Conservation (phyloP, 2,113 vertebrate genomes). For the Istiophorus platypterus region DNA sequence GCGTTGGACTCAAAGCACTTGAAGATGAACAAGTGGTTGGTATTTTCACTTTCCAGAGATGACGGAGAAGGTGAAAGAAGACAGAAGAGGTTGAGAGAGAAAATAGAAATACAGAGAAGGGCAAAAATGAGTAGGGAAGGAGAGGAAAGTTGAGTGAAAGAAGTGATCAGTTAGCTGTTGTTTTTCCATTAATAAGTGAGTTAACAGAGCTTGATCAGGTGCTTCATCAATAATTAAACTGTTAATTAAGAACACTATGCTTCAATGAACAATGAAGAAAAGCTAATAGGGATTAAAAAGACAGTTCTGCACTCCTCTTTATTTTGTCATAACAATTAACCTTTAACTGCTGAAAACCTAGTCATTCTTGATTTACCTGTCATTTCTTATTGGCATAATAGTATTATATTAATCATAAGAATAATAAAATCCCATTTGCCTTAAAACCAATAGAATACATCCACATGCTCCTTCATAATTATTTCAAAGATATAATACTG, state of each 20-base stretch:
- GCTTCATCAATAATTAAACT: constrained; percentile 71
- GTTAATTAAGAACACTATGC: constrained; percentile 74
- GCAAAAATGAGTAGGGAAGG: background rate
- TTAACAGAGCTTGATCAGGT: constrained; percentile 59
- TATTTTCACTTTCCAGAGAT: constrained; percentile 1
- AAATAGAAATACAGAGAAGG: background rate
- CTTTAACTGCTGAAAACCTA: constrained; percentile 35
- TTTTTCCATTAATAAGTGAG: constrained; percentile 62
- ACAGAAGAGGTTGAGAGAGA: background rate
- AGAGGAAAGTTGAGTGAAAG: constrained; percentile 2
- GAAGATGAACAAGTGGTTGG: constrained; percentile 3
- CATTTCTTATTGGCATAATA: background rate
- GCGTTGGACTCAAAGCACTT: background rate
- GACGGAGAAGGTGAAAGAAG: background rate
- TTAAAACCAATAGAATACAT: background rate
- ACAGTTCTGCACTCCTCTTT: constrained; percentile 34
- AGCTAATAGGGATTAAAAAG: constrained; percentile 67
- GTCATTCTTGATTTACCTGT: background rate
- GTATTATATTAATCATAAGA: too few species aligned
- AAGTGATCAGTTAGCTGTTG: constrained; percentile 57
- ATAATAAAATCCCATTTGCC: background rate
- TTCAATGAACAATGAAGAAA: constrained; percentile 72
- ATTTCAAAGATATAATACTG: background rate
- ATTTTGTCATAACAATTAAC: constrained; percentile 54
- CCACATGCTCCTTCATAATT: background rate